Percentiles rank a stretch among this genome's conserved stretches.
Conservation (phyloP, 2,113 vertebrate species). For the Campylorhamphus procurvoides region DNA sequence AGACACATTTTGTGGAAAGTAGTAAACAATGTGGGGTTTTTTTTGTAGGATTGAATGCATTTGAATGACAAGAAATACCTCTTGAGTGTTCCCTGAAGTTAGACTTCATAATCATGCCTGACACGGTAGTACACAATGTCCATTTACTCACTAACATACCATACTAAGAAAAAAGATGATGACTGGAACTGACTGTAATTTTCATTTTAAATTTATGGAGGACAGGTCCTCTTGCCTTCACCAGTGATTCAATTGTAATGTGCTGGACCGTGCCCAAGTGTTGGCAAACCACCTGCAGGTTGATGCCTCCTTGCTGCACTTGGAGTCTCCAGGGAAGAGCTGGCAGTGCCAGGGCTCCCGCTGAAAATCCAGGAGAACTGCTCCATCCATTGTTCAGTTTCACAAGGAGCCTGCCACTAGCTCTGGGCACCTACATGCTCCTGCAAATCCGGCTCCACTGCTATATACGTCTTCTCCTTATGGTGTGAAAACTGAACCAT, state of each 20-base stretch:
- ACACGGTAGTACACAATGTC: accelerated
- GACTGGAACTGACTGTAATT: neutral
- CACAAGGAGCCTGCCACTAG: neutral
- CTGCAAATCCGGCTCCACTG: neutral
- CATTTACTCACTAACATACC: neutral
- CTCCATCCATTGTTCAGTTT: neutral
- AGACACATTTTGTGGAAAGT: neutral
- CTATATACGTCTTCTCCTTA: neutral
- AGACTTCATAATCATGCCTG: neutral
- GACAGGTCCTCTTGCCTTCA: neutral
- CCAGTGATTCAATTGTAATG: neutral
- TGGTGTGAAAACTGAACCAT: neutral
- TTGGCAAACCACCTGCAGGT: neutral
- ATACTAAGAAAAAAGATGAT: neutral
- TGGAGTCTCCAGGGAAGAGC: neutral
- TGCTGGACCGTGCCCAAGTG: neutral
- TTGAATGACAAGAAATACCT: neutral
- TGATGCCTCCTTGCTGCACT: neutral
- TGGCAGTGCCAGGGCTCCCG: neutral
- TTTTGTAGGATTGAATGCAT: neutral
- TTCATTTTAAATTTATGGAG: neutral
- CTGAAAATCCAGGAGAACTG: neutral
- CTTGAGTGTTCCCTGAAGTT: neutral
- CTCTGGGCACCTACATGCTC: neutral
- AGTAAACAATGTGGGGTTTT: neutral